phyloP scores from a whole-genome alignment of 2,797 vertebrate genomes.

The Morus bassanus region DNA sequence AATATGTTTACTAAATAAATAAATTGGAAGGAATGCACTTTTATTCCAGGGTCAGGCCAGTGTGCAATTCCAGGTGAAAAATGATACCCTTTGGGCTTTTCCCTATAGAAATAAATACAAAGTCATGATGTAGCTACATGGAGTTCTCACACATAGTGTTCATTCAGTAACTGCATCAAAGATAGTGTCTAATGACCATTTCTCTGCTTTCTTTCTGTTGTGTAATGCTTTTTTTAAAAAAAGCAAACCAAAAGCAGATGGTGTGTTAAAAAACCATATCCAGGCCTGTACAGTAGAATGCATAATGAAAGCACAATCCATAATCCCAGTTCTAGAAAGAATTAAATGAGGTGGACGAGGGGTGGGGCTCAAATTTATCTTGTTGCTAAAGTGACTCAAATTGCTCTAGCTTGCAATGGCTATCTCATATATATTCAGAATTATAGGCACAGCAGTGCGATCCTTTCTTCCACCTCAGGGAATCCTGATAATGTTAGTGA shows the following conservation, averaged over 20 bases:
- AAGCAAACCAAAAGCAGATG: not conserved
- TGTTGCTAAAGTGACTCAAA: not conserved
- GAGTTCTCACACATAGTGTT: not conserved
- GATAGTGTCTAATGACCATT: not conserved
- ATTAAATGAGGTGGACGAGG: not conserved
- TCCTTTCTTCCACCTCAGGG: not conserved
- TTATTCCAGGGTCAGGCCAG: not conserved
- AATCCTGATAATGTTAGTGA: not conserved
- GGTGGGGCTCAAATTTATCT: not conserved
- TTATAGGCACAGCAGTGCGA: not conserved
- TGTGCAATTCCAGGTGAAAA: constrained; percentile 1
- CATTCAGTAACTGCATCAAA: not conserved
- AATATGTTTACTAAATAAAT: constrained; percentile 6
- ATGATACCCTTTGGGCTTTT: not conserved
- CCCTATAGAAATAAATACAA: not conserved
- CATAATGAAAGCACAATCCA: not conserved
- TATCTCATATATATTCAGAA: not conserved
- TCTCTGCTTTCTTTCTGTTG: not conserved
- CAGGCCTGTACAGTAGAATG: not conserved
- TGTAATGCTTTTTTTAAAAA: not conserved
- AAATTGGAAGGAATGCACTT: not conserved
- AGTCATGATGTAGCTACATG: not conserved
- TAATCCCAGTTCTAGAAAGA: not conserved
- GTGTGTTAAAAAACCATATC: not conserved
- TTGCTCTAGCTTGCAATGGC: not conserved